phyloP scores from a whole-genome alignment of 2,797 vertebrate genomes.

The Clamator glandarius region DNA sequence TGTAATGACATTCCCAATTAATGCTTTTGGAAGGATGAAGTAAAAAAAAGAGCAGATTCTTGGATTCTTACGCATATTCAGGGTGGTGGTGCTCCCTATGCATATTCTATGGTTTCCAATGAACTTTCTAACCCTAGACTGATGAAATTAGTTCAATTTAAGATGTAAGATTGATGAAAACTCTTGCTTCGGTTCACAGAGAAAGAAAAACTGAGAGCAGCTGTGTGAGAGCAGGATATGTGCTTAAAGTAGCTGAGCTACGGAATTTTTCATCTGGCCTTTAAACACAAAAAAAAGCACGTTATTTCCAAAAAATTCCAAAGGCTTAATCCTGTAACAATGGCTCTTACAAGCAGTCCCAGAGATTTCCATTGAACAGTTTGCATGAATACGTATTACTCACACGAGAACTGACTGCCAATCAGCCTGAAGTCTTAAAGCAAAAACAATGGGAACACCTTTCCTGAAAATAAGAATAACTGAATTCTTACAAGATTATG shows the following conservation, averaged over 20 bases:
- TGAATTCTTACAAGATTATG: background rate
- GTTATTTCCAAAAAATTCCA: slow-evolving; percentile 18
- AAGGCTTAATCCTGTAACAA: slow-evolving; percentile 16
- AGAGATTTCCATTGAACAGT: background rate
- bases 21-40: background rate
- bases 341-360: background rate
- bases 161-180: background rate
- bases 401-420: background rate
- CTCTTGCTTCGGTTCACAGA: background rate
- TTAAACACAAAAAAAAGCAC: background rate
- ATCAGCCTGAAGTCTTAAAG: background rate
- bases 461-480: background rate
- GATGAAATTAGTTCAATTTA: slow-evolving; percentile 4
- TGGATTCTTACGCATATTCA: background rate
- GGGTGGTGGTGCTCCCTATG: background rate
- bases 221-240: background rate
- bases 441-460: background rate
- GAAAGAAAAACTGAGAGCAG: background rate
- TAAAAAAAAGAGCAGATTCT: background rate
- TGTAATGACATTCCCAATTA: slow-evolving; percentile 27
- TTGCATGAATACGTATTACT: background rate
- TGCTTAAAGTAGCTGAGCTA: background rate
- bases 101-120: background rate
- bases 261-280: background rate
- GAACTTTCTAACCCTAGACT: background rate